Conservation (phyloP, 2,888 invertebrate genomes). For the Zele albiditarsus region DNA sequence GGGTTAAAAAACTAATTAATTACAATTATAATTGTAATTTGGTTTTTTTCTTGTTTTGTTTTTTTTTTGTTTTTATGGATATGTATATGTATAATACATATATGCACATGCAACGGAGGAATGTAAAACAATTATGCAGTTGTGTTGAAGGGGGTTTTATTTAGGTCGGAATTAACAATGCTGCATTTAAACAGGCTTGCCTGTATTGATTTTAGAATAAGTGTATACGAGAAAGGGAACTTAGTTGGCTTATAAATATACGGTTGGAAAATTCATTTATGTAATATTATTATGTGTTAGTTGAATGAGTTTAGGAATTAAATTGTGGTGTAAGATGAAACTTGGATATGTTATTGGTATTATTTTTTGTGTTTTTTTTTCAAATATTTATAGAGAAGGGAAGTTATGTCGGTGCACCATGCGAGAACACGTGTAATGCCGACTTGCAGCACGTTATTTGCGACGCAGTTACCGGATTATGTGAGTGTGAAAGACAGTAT, state of each 20-base stretch:
- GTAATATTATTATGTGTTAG: neutral
- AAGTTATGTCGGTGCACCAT: slow-evolving; percentile 85
- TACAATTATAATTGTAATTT: neutral
- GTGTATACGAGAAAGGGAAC: slow-evolving; percentile 40
- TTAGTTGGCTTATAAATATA: slow-evolving; percentile 9
- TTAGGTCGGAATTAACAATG: slow-evolving; percentile 20
- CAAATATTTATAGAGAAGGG: slow-evolving; percentile 79
- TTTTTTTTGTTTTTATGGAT: neutral
- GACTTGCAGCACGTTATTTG: slow-evolving; percentile 85
- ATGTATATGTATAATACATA: neutral
- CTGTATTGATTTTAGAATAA: slow-evolving; percentile 51
- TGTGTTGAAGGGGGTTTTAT: slow-evolving; percentile 1
- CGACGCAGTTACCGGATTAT: slow-evolving; percentile 80
- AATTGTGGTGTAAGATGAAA: neutral
- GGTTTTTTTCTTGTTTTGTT: neutral
- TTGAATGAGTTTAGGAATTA: neutral
- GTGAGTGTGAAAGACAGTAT: slow-evolving; percentile 87
- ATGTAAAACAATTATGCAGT: slow-evolving; percentile 12
- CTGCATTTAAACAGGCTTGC: slow-evolving; percentile 41
- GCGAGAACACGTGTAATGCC: slow-evolving; percentile 83
- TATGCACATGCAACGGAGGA: neutral
- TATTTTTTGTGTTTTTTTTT: slow-evolving; percentile 18
- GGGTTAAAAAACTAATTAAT: too few relatives aligned
- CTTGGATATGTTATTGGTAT: neutral
- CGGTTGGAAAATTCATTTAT: neutral